Percentiles rank a stretch among this genome's conserved stretches.
phyloP scores from a whole-genome alignment of 2,888 invertebrate species.

The Leptinotarsa peninsularis region DNA sequence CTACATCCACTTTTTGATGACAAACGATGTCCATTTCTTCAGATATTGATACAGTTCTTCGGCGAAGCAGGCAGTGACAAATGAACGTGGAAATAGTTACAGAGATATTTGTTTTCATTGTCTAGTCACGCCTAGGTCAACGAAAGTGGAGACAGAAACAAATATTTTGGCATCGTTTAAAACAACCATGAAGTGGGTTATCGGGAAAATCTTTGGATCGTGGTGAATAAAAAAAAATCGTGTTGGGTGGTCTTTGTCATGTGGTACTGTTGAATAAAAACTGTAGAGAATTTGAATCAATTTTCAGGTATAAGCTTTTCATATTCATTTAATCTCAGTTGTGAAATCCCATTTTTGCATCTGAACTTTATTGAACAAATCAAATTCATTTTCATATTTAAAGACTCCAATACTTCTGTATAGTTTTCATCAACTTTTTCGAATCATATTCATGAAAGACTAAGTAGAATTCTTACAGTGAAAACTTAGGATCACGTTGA shows the following conservation, averaged over 20 bases:
- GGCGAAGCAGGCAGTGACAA: conserved; percentile 25
- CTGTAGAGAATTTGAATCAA: too few species aligned
- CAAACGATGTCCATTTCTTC: conserved; percentile 16
- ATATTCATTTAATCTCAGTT: too few species aligned
- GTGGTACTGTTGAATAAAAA: neutral
- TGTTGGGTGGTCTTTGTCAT: conserved; percentile 17
- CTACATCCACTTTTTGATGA: conserved; percentile 20
- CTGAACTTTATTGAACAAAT: too few species aligned
- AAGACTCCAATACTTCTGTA: too few species aligned
- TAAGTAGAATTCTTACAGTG: too few species aligned
- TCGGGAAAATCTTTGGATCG: conserved; percentile 18
- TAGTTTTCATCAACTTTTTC: too few species aligned
- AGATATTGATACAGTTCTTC: conserved; percentile 24
- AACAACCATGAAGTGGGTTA: conserved; percentile 13
- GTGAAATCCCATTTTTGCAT: too few species aligned
- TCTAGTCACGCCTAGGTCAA: conserved; percentile 20
- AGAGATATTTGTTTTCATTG: conserved; percentile 22
- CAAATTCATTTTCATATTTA: too few species aligned
- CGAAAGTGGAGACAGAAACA: conserved; percentile 19
- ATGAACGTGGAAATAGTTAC: conserved; percentile 21
- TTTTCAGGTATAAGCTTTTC: too few species aligned
- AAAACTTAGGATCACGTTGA: too few species aligned
- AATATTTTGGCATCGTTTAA: conserved; percentile 27
- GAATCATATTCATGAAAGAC: too few species aligned
- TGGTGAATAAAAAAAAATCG: conserved; percentile 9